A percentile compares a stretch with the other conserved stretches of the same genome.
phyloP scores from a whole-genome alignment of 92 coral and sea anemone genomes.

The Parazoanthus swiftii region DNA sequence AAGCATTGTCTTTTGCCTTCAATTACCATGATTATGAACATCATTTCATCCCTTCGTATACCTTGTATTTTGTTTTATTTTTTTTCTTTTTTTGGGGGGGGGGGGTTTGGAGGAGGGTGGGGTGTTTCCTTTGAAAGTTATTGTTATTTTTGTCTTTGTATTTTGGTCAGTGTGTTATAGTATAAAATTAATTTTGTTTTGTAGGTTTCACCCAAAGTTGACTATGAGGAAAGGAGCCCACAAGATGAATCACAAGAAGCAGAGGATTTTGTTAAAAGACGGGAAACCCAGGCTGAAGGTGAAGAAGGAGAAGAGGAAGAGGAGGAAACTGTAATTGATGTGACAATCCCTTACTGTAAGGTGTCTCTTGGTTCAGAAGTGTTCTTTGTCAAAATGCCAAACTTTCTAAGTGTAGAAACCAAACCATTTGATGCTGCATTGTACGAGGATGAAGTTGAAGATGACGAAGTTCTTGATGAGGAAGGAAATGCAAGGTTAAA shows the following conservation, averaged over 20 bases:
- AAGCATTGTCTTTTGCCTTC: no score
- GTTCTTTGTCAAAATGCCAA: conserved; percentile 91
- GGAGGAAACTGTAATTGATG: conserved; percentile 92
- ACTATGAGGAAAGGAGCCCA: conserved; percentile 18
- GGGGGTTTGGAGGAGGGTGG: no score
- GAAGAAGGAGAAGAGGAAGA: conserved; percentile 66
- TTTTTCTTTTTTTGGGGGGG: no score
- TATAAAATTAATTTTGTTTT: background rate
- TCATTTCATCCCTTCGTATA: no score
- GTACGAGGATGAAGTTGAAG: conserved; percentile 97
- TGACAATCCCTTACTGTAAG: conserved; percentile 90
- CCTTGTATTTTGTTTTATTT: no score
- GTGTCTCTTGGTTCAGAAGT: conserved; percentile 89
- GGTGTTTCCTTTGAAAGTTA: no score
- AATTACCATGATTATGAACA: no score
- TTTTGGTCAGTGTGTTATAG: background rate
- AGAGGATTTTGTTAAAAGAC: conserved; percentile 32
- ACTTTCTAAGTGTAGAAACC: conserved; percentile 94
- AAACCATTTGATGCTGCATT: conserved; percentile 86
- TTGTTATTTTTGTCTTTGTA: no score
- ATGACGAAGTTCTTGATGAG: conserved; percentile 96
- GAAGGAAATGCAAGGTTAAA: conserved; percentile 97
- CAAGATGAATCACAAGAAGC: conserved; percentile 39
- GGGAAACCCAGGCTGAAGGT: conserved; percentile 32
- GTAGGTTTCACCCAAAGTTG: conserved; percentile 36